Base-by-base conservation (phyloP, 2,113 vertebrate genomes). In the Siphamia tubifer region DNA sequence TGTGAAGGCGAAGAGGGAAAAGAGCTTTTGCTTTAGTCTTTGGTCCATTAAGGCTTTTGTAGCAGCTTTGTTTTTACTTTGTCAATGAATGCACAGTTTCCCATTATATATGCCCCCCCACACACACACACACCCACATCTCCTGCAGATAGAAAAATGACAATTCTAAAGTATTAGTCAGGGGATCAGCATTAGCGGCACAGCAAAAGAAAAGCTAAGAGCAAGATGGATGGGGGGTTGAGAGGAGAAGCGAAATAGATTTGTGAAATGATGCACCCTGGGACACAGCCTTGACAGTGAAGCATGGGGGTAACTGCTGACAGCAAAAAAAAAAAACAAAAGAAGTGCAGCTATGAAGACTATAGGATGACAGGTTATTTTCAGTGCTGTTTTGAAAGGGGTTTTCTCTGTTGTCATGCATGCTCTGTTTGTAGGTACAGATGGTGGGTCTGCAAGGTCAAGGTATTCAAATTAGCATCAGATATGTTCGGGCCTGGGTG, bases 81-180 rank as follows among this genome's bases (percentile, higher is more conserved):
- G 19, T 63, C 71, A 70, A 24, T 74, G 58, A 64, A 82, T 54
- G 45, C 62, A 64, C 15, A 31, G 20, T 68, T 27, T 76, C 32
- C 40, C 49, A 43, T 61, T 56, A 48, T 47, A 67, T 64, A 23
- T 47, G 43, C 40, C 40, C 35, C 47, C 45, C n/a, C n/a, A n/a
- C n/a, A n/a, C n/a, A n/a, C n/a, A n/a, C n/a, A n/a, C n/a, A n/a
- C n/a, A n/a, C n/a, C n/a, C n/a, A n/a, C n/a, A 60, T 68, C 52
- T 54, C 58, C 60, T 64, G 61, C 60, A 69, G 70, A 84, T 73
- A 68, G 72, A 77, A 71, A 68, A 70, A 79, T 71, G 51, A 71
- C 61, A 52, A 51, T 63, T 74, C 28, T 28, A 39, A 74, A 62
- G 58, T 76, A 64, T 74, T 76, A 65, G 53, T 67, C 53, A 24